Base-by-base conservation (phyloP, 2,113 vertebrate species). In the Phoxinus phoxinus region DNA sequence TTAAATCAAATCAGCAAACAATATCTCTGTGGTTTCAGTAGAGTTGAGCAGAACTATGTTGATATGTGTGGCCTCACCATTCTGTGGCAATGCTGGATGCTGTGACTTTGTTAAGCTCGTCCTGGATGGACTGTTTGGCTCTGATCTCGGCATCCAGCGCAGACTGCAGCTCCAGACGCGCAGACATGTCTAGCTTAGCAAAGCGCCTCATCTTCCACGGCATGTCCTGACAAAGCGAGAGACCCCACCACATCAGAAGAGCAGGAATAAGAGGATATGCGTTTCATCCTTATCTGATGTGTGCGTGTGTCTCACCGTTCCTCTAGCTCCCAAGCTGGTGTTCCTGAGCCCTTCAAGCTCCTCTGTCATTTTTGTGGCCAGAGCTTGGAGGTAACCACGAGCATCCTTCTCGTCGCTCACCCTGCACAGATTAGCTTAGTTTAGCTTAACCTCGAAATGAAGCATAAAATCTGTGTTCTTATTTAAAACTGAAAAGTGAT, bases 401-500 rank as follows among this genome's bases (percentile, higher is more conserved):
- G 98, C 98, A 89, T 99, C 98, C 90, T 99, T 99, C 91, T 99
- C 98, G 93, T 99, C 98, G 10, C 97, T 99, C 90, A 99, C 98
- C 98, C 98, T 99, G 81, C 48, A 72, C 46, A 72, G 41, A 51
- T 76, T 1, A 27, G 25, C 9, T 76, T 21, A 32, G 3, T 53
- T 76, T 3, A 75, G 23, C 12, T 7, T 15, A 48, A 44, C 13
- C 41, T n/a, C 4, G 4, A 58, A 13, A 76, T 76, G 1, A 75
- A 48, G 12, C 21, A 23, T 19, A 37, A 46, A 46, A 25, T 46
- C 21, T 74, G 10, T 23, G 53, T 56, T 56, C 7, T 56, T 15
- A 25, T n/a, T 17, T 25, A 58, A 2, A 58, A 23, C 21, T 6
- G 6, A 58, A 58, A 23, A 69, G 30, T 69, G 19, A 41, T 23